A percentile compares a stretch with the other conserved stretches of the same genome.
Evolutionary conservation across 2,113 vertebrate genomes (phyloP).

Genomic region (Smithornis capensis): DNA sequence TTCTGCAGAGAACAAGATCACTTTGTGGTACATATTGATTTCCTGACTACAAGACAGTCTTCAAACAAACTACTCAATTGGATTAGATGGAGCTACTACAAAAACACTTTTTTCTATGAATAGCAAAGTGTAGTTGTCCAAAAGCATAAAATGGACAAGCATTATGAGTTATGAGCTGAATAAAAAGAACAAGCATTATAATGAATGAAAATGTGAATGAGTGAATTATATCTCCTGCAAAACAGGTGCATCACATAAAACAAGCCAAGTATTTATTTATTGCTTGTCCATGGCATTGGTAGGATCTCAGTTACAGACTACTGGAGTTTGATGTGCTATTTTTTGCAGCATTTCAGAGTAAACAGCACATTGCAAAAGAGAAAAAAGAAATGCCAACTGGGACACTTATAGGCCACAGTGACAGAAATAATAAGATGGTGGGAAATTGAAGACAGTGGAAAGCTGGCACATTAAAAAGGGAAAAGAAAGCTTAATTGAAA

Average conservation of each 20-base stretch:
- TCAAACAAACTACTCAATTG: constrained; percentile 15
- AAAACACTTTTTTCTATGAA: background rate
- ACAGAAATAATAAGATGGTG: background rate
- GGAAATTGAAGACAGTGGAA: background rate
- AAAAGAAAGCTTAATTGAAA: background rate
- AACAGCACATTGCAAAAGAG: background rate
- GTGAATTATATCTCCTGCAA: background rate
- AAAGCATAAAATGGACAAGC: background rate
- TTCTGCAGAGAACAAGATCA: background rate
- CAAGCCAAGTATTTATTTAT: background rate
- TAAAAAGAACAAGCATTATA: background rate
- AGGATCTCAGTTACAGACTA: background rate
- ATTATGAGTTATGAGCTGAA: background rate
- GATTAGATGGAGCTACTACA: constrained; percentile 16
- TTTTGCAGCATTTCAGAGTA: background rate
- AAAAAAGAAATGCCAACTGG: background rate
- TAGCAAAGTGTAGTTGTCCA: background rate
- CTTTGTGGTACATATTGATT: background rate
- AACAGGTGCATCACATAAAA: background rate
- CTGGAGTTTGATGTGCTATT: background rate
- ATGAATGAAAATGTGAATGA: background rate
- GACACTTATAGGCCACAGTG: background rate
- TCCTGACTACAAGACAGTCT: background rate
- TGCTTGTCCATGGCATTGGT: background rate
- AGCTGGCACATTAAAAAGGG: background rate